Percentiles rank a stretch among this genome's conserved stretches.
These are phyloP conservation scores for Cladopsammia gracilis DNA, from an alignment of 64 coral and sea anemone genomes.

Conservation along the genomic window DNA sequence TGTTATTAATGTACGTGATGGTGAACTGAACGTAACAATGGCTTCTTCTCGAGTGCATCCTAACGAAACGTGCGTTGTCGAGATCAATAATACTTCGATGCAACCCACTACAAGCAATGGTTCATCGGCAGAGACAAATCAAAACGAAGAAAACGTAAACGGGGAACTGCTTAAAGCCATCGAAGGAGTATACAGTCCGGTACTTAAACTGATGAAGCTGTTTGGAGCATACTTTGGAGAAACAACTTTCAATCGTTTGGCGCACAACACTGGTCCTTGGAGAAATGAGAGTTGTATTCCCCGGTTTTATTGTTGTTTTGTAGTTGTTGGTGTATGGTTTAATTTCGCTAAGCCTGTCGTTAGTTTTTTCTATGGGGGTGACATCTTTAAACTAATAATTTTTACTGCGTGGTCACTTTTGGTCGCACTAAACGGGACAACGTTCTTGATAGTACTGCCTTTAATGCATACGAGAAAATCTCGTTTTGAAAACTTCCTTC, in stretches of 20 bases:
- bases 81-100: too few species aligned
- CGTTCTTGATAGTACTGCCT: background rate
- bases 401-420: background rate
- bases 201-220: constrained; percentile 7
- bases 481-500: background rate
- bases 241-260: background rate
- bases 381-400: background rate
- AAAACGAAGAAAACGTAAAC: background rate
- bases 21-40: too few species aligned
- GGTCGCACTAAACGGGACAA: background rate
- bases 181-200: background rate
- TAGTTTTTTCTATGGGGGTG: background rate
- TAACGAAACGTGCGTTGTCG: too few species aligned
- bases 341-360: background rate
- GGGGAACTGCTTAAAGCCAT: background rate
- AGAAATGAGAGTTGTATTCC: background rate
- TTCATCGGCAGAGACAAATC: too few species aligned
- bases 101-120: too few species aligned
- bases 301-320: background rate
- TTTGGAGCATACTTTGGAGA: constrained; percentile 12
- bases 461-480: background rate
- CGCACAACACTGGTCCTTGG: too few species aligned
- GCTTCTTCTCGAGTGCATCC: too few species aligned
- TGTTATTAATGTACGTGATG: too few species aligned
- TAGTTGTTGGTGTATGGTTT: background rate